These are phyloP conservation scores for Netelia inedita DNA, from an alignment of 2,888 invertebrate genomes.

Conservation along the genomic window DNA sequence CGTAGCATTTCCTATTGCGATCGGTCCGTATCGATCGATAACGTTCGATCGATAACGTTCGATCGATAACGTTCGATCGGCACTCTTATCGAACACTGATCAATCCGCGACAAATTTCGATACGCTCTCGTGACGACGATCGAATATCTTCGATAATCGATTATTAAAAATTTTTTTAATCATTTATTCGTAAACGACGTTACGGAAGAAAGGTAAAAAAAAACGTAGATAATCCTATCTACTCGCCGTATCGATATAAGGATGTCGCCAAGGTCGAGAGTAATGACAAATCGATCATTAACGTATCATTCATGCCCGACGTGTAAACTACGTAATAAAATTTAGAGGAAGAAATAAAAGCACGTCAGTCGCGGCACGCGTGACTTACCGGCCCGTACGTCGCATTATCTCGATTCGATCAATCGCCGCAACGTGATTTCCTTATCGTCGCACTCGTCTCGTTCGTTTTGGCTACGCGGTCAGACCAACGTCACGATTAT, in stretches of 20 bases:
- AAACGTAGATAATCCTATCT: constrained; percentile 17
- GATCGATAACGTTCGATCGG: neutral
- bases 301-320: neutral
- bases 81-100: constrained; percentile 6
- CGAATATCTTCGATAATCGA: neutral
- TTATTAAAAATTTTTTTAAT: too few relatives aligned
- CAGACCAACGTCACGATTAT: too few relatives aligned
- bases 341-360: neutral
- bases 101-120: neutral
- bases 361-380: neutral
- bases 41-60: neutral
- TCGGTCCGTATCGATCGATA: constrained; percentile 9
- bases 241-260: constrained; percentile 44
- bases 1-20: neutral
- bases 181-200: neutral
- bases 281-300: constrained; percentile 22
- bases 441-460: too few relatives aligned
- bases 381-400: neutral
- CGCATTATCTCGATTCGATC: neutral
- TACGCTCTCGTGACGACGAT: neutral
- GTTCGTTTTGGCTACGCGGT: too few relatives aligned
- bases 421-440: too few relatives aligned
- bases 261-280: constrained; percentile 43
- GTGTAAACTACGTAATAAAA: neutral
- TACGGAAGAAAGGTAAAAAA: neutral